Evolutionary conservation across 2,888 invertebrate species (phyloP).

Genomic region (Tetranychus truncatus): DNA sequence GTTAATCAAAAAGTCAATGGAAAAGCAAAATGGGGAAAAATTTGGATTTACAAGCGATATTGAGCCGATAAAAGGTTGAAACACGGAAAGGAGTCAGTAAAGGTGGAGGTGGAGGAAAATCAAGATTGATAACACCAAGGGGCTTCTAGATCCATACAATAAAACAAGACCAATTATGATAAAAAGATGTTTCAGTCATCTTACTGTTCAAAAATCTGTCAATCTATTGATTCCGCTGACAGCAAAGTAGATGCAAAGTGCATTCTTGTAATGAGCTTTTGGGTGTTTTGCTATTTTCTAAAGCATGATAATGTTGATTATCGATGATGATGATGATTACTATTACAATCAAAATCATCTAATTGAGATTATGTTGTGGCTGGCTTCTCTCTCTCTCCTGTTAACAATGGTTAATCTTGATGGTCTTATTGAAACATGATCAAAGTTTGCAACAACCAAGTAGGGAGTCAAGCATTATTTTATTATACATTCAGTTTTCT

Average conservation of each 20-base stretch:
- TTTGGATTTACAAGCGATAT: too few species aligned
- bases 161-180: not conserved
- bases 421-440: not conserved
- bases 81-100: not conserved
- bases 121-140: not conserved
- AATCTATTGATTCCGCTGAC: too few species aligned
- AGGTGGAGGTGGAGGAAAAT: not conserved
- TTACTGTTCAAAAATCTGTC: not conserved
- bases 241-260: too few species aligned
- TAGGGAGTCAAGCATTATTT: too few species aligned
- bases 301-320: not conserved
- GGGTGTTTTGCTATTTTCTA: too few species aligned
- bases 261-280: too few species aligned
- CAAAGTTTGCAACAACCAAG: too few species aligned
- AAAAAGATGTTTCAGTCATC: not conserved
- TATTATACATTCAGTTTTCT: too few species aligned
- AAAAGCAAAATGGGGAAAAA: too few species aligned
- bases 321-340: not conserved
- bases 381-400: not conserved
- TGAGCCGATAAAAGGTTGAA: too few species aligned
- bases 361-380: not conserved
- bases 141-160: not conserved
- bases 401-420: not conserved
- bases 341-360: not conserved
- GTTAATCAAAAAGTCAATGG: too few species aligned